phyloP scores from a whole-genome alignment of 2,797 vertebrate genomes.

The Halcyon badia region DNA sequence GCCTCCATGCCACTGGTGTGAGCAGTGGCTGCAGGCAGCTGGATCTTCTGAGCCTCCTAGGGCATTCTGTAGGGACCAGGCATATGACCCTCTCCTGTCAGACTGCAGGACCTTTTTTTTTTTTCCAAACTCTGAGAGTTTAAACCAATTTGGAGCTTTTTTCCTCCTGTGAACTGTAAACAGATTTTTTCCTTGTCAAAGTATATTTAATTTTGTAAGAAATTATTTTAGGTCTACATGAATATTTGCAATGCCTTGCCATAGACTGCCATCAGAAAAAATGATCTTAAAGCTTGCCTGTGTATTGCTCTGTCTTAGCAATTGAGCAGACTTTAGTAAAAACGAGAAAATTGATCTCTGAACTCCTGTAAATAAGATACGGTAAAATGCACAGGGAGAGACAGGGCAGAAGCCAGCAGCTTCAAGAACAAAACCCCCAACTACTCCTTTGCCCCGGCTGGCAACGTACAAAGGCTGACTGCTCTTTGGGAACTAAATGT shows the following conservation, averaged over 20 bases:
- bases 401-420: not conserved
- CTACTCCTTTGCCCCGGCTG: not conserved
- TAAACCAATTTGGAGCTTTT: not conserved
- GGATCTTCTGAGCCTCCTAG: not conserved
- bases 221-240: not conserved
- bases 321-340: not conserved
- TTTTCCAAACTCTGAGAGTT: not conserved
- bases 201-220: not conserved
- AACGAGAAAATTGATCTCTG: not conserved
- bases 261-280: not conserved
- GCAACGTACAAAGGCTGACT: not conserved
- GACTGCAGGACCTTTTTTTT: not conserved
- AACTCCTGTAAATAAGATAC: not conserved
- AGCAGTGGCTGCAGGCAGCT: not conserved
- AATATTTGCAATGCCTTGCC: not conserved
- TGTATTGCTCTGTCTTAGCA: not conserved
- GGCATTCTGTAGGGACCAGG: not conserved
- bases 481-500: not conserved
- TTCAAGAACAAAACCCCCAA: not conserved
- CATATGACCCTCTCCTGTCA: not conserved
- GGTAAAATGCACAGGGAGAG: not conserved
- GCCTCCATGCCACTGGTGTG: accelerated
- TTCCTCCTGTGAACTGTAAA: not conserved
- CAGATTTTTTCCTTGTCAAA: not conserved
- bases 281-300: not conserved